Conservation (phyloP, 2,888 invertebrate species). For the Drosophila vallismaia region DNA sequence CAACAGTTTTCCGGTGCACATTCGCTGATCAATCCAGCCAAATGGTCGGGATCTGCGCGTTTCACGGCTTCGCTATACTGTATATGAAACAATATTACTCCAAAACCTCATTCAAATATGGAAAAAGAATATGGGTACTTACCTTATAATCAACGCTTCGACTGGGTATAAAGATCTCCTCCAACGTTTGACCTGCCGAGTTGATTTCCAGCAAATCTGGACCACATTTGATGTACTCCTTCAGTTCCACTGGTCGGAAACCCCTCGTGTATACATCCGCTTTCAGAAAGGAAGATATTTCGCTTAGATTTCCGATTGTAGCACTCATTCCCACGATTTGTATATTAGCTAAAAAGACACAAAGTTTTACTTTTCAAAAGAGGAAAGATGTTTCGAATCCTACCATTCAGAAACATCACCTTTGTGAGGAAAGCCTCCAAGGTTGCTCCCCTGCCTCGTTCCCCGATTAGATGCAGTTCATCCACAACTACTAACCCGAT, state of each 20-base stretch:
- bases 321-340: slow-evolving; percentile 99
- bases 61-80: slow-evolving; percentile 87
- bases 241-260: slow-evolving; percentile 94
- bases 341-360: slow-evolving; percentile 85
- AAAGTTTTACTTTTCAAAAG: not conserved
- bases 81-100: slow-evolving; percentile 32
- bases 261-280: slow-evolving; percentile 92
- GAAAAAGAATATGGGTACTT: not conserved
- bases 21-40: slow-evolving; percentile 92
- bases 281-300: slow-evolving; percentile 91
- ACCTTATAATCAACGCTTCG: slow-evolving; percentile 85
- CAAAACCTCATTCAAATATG: no score
- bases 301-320: slow-evolving; percentile 95
- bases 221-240: slow-evolving; percentile 92
- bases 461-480: slow-evolving; percentile 97
- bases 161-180: slow-evolving; percentile 85
- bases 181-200: slow-evolving; percentile 82
- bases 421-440: slow-evolving; percentile 94
- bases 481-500: slow-evolving; percentile 93
- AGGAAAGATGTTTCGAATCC: slow-evolving; percentile 28
- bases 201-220: slow-evolving; percentile 86
- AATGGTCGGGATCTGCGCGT: slow-evolving; percentile 90
- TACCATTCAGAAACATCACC: slow-evolving; percentile 88
- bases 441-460: slow-evolving; percentile 92
- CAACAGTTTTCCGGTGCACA: slow-evolving; percentile 92